phyloP scores from a whole-genome alignment of 1,140 invertebrate genomes.

The Drosophila tristis region DNA sequence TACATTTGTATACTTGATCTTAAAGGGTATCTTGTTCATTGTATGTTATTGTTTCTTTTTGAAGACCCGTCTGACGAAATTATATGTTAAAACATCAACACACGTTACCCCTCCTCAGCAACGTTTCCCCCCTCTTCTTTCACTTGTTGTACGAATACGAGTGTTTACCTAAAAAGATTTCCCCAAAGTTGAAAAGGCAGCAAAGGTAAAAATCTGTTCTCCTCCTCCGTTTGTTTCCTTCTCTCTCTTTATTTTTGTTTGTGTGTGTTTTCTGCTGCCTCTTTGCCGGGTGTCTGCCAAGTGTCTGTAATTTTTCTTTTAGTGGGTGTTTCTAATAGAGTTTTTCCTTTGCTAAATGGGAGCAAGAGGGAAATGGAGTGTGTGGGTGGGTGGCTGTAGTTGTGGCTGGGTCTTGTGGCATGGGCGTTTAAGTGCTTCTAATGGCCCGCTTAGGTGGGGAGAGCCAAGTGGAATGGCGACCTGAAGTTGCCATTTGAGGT shows the following conservation, averaged over 20 bases:
- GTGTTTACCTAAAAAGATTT: constrained; percentile 51
- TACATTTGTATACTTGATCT: no score
- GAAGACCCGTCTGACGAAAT: constrained; percentile 64
- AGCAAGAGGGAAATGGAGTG: neutral
- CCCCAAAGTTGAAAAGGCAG: constrained; percentile 28
- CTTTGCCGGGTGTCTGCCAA: constrained; percentile 54
- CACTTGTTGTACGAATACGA: constrained; percentile 6
- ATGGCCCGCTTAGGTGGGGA: constrained; percentile 51
- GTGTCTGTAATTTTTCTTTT: constrained; percentile 74
- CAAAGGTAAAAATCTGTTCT: neutral
- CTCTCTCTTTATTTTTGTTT: constrained; percentile 8
- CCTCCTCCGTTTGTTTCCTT: neutral
- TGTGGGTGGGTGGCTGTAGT: constrained; percentile 12
- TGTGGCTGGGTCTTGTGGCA: constrained; percentile 23
- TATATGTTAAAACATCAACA: constrained; percentile 67
- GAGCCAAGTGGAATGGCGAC: no score
- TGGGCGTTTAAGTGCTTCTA: constrained; percentile 60
- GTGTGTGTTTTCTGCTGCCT: constrained; percentile 42
- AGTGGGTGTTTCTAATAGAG: constrained; percentile 70
- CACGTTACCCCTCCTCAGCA: neutral
- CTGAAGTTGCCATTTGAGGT: no score
- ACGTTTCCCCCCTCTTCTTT: neutral
- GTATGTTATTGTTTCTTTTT: constrained; percentile 3
- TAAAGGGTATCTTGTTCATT: neutral
- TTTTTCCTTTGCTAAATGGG: constrained; percentile 45